Evolutionary conservation across 2,888 invertebrate species (phyloP).

Genomic region (Barypeithes pellucidus): DNA sequence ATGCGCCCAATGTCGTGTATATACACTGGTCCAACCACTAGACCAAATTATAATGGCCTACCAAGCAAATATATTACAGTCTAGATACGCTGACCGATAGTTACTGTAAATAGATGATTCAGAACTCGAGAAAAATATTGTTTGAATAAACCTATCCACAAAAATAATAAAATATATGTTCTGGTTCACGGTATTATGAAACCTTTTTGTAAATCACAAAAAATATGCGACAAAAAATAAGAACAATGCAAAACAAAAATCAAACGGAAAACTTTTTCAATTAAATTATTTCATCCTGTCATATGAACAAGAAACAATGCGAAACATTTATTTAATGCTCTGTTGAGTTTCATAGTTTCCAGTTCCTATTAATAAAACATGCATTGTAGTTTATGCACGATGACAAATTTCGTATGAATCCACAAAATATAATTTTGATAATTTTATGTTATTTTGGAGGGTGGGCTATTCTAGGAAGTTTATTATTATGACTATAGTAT

Average conservation of each 20-base stretch:
- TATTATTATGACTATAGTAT: not conserved
- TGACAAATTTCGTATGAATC: slow-evolving; percentile 44
- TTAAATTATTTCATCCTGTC: slow-evolving; percentile 44
- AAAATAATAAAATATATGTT: too few relatives aligned
- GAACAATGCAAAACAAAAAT: slow-evolving; percentile 23
- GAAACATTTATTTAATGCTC: slow-evolving; percentile 41
- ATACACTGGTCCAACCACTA: too few relatives aligned
- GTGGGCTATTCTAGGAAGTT: not conserved
- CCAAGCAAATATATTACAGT: too few relatives aligned
- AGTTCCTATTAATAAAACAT: slow-evolving; percentile 48
- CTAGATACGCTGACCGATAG: too few relatives aligned
- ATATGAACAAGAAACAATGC: slow-evolving; percentile 43
- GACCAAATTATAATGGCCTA: too few relatives aligned
- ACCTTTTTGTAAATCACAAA: not conserved
- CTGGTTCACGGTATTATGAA: not conserved
- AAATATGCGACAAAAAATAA: not conserved
- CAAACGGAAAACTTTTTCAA: slow-evolving; percentile 42
- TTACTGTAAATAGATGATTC: too few relatives aligned
- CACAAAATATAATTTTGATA: slow-evolving; percentile 32
- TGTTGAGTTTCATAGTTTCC: slow-evolving; percentile 45
- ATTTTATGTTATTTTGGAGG: slow-evolving; percentile 21
- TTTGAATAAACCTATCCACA: too few relatives aligned
- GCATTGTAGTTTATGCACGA: slow-evolving; percentile 37
- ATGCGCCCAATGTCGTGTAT: too few relatives aligned
- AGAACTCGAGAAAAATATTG: too few relatives aligned